Evolutionary conservation across 2,888 invertebrate species (phyloP), one percentile per base, ranked within the genome.

Genomic region (Drosophila colorata): DNA sequence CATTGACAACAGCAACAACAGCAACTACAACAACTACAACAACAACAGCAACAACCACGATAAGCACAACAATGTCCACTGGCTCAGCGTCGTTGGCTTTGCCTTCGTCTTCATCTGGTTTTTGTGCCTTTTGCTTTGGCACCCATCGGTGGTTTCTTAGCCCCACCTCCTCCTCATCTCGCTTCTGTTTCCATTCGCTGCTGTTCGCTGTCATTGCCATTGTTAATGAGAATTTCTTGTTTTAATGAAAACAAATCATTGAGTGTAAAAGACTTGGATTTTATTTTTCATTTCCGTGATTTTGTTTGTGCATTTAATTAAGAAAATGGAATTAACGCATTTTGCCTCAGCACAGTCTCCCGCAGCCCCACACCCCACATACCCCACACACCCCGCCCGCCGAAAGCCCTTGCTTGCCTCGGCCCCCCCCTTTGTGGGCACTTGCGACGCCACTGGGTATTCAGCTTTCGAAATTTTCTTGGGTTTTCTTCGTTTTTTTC

Each of bases 181-280:
- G 16, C 23, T 51, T 28, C 14, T 56, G 41, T 23, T 51, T 14
- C 25, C 33, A n/a, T 37, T 52, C 53, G 46, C 28, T 58, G 56
- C 81, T 73, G 83, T 73, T 80, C 66, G 79, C 85, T 86, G 85
- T 86, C 89, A 89, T 89, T 90, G 83, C 83, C 83, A 88, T 88
- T 88, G 90, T 90, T 91, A 90, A 90, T 90, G 91, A 90, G 90
- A 90, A 90, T 90, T 91, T 90, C 91, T 90, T 90, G 90, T 91
- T 87, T 88, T 90, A 88, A 90, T 90, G 90, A 90, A 90, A 90
- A 90, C 90, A 90, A 90, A 90, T 90, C 90, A 90, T 90, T 89
- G 91, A 90, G 90, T 90, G 90, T 90, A 90, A 90, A 90, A 86
- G 86, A 87, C 84, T 86, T 80, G 87, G 90, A 89, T 89, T 87